Evolutionary conservation across 2,797 vertebrate genomes (phyloP).

Genomic region (Pipistrellus pygmaeus): DNA sequence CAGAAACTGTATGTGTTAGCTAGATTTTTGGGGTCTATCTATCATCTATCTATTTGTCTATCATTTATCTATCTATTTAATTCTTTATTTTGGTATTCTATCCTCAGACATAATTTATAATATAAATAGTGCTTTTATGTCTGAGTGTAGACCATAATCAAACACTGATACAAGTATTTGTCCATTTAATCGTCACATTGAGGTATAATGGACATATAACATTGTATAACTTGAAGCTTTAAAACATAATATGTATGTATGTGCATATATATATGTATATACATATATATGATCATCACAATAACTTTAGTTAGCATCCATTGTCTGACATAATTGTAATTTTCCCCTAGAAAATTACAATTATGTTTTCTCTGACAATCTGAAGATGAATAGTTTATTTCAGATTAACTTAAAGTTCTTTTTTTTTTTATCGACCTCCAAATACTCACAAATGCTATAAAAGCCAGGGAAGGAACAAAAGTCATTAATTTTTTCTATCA

Average conservation of each 20-base stretch:
- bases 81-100: background rate
- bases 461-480: background rate
- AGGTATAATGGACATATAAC: background rate
- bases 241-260: background rate
- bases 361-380: background rate
- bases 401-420: background rate
- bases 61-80: background rate
- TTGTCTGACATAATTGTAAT: background rate
- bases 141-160: too few relatives aligned
- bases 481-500: background rate
- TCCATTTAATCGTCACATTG: too few relatives aligned
- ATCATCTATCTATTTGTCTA: background rate
- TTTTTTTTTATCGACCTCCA: background rate
- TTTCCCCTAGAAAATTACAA: background rate
- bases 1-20: background rate
- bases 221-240: background rate
- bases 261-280: background rate
- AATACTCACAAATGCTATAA: background rate
- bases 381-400: conserved; percentile 2
- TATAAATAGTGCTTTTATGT: background rate
- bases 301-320: background rate
- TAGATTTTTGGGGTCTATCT: background rate
- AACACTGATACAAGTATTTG: too few relatives aligned
- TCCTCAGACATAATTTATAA: background rate
- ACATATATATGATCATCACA: background rate